Conservation (phyloP, 1,140 invertebrate genomes). For the Trachymyrmex cornetzi region DNA sequence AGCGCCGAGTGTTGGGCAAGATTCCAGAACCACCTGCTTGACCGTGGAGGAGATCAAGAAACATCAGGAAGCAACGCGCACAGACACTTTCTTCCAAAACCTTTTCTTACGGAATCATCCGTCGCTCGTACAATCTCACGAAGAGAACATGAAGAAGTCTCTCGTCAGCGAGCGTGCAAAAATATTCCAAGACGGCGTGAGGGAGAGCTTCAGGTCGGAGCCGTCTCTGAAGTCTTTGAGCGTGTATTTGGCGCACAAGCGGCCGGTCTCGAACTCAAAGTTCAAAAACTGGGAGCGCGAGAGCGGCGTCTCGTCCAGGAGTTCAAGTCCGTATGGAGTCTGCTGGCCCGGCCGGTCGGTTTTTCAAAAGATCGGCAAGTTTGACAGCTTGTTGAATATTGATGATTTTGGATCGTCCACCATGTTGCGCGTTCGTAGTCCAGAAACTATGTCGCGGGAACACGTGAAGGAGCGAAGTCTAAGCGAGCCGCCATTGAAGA, state of each 20-base stretch:
- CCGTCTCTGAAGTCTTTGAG: conserved; percentile 88
- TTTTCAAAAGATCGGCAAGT: conserved; percentile 83
- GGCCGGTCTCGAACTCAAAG: conserved; percentile 91
- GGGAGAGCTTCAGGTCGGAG: conserved; percentile 85
- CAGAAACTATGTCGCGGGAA: conserved; percentile 74
- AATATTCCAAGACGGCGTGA: conserved; percentile 87
- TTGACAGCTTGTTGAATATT: conserved; percentile 79
- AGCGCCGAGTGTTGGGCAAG: not conserved
- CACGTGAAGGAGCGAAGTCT: conserved; percentile 83
- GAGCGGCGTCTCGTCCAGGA: conserved; percentile 83
- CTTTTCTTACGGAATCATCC: conserved; percentile 88
- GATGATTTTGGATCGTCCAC: conserved; percentile 81
- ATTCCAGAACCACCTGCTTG: conserved; percentile 56
- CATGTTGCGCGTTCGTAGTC: conserved; percentile 77
- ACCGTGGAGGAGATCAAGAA: conserved; percentile 87
- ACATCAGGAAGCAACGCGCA: conserved; percentile 87
- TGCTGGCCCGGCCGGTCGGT: conserved; percentile 80
- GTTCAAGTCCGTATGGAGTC: conserved; percentile 83
- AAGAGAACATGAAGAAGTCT: conserved; percentile 82
- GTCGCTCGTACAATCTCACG: conserved; percentile 79
- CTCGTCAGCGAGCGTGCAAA: conserved; percentile 89
- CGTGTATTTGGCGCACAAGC: conserved; percentile 90
- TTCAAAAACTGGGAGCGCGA: conserved; percentile 90
- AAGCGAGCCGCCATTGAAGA: conserved; percentile 85
- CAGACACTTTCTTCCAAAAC: conserved; percentile 91